Conservation (phyloP, 2,888 invertebrate genomes). For the Noctua janthina region DNA sequence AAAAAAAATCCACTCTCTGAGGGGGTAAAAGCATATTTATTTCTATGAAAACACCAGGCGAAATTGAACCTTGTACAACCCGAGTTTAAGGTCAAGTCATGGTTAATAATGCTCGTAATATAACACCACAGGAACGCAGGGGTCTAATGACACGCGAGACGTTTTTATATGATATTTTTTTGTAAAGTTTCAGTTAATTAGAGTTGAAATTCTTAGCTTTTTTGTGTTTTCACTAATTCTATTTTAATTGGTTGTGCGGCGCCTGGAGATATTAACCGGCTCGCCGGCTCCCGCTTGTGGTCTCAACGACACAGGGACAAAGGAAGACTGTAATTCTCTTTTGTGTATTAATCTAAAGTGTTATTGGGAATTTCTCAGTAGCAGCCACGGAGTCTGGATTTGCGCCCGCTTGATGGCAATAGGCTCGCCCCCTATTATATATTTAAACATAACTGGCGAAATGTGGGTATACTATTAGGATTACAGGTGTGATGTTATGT, state of each 20-base stretch:
- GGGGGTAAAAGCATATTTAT: conserved; percentile 75
- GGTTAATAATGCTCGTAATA: conserved; percentile 24
- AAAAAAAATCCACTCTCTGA: conserved; percentile 78
- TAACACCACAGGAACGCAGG: conserved; percentile 73
- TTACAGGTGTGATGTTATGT: too few relatives aligned
- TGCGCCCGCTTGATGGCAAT: too few relatives aligned
- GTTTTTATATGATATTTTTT: conserved; percentile 75
- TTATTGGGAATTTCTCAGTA: too few relatives aligned
- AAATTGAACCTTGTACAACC: conserved; percentile 47
- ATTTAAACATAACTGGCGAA: too few relatives aligned
- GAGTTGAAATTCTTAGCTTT: conserved; percentile 75
- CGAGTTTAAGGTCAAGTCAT: conserved; percentile 26
- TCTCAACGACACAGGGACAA: conserved; percentile 6
- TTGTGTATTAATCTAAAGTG: too few relatives aligned
- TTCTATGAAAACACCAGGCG: conserved; percentile 9
- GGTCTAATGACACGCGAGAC: conserved; percentile 86
- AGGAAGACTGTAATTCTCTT: neutral
- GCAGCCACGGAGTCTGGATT: too few relatives aligned
- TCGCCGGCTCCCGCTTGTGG: conserved; percentile 34
- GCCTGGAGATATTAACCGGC: conserved; percentile 57
- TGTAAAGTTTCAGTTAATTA: conserved; percentile 82
- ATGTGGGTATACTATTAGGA: too few relatives aligned
- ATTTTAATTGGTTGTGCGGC: conserved; percentile 76
- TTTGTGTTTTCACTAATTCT: conserved; percentile 77
- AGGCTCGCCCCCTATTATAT: too few relatives aligned